A percentile compares a stretch with the other conserved stretches of the same genome.
Evolutionary conservation across 2,113 vertebrate genomes (phyloP).

Genomic region (Turdus rufiventris): DNA sequence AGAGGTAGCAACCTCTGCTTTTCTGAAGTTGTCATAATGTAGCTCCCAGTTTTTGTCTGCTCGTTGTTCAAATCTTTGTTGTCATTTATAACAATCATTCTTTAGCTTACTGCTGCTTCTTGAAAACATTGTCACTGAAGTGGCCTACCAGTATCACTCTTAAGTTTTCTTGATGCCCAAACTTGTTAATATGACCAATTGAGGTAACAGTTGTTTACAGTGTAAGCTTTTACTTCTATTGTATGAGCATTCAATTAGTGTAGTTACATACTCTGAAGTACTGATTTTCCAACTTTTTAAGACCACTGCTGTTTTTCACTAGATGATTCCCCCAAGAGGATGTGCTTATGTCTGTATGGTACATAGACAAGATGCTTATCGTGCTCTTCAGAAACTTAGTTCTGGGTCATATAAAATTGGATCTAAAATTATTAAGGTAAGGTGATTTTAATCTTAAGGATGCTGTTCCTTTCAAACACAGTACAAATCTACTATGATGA

Average conservation of each 20-base stretch:
- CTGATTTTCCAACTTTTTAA: not conserved
- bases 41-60: not conserved
- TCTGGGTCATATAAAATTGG: constrained; percentile 96
- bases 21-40: not conserved
- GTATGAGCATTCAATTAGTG: not conserved
- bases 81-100: not conserved
- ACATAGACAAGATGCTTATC: constrained; percentile 93
- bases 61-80: not conserved
- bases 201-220: not conserved
- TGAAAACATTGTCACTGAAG: not conserved
- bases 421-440: constrained; percentile 97
- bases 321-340: constrained; percentile 99
- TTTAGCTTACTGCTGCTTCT: not conserved
- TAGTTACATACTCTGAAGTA: not conserved
- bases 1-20: not conserved
- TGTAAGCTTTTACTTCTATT: not conserved
- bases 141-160: not conserved
- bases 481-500: not conserved
- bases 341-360: constrained; percentile 99
- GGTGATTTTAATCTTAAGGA: not conserved
- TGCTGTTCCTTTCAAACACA: not conserved
- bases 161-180: not conserved
- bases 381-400: constrained; percentile 95
- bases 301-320: not conserved
- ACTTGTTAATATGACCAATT: not conserved